Conservation (phyloP, 2,888 invertebrate genomes). For the Gisinianus flammeolus region DNA sequence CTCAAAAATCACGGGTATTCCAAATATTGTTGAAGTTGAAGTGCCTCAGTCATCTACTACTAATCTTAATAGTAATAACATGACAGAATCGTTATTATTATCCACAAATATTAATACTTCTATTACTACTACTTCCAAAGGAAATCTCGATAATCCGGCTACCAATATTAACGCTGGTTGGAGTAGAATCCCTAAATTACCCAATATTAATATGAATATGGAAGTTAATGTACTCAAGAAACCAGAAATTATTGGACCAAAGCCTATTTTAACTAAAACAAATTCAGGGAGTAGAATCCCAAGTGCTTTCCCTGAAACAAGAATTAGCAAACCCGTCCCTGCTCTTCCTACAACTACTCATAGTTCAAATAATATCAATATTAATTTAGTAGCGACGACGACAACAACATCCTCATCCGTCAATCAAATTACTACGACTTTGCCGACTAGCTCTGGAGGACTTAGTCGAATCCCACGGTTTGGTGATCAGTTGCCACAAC, state of each 20-base stretch:
- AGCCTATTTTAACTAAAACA: conserved; percentile 5
- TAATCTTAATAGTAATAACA: too few relatives aligned
- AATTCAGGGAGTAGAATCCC: conserved; percentile 21
- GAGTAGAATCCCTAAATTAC: conserved; percentile 17
- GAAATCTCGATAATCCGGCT: not conserved
- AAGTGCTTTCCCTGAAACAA: not conserved
- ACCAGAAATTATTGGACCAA: not conserved
- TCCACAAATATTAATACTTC: conserved; percentile 7
- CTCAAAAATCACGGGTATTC: not conserved
- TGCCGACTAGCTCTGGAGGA: not conserved
- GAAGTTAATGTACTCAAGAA: not conserved
- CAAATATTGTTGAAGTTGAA: not conserved
- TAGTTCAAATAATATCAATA: not conserved
- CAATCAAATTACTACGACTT: not conserved
- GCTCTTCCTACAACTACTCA: not conserved
- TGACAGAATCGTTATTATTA: too few relatives aligned
- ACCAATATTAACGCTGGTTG: not conserved
- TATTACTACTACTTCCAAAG: conserved; percentile 1
- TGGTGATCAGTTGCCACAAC: conserved; percentile 1
- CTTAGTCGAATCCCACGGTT: conserved; percentile 27
- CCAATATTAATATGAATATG: not conserved
- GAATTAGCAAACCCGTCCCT: not conserved
- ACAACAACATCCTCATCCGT: not conserved
- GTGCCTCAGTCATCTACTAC: too few relatives aligned
- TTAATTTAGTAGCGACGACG: too few relatives aligned